Evolutionary conservation across 1,140 invertebrate genomes (phyloP).

Genomic region (Zaprionus lachaisei): DNA sequence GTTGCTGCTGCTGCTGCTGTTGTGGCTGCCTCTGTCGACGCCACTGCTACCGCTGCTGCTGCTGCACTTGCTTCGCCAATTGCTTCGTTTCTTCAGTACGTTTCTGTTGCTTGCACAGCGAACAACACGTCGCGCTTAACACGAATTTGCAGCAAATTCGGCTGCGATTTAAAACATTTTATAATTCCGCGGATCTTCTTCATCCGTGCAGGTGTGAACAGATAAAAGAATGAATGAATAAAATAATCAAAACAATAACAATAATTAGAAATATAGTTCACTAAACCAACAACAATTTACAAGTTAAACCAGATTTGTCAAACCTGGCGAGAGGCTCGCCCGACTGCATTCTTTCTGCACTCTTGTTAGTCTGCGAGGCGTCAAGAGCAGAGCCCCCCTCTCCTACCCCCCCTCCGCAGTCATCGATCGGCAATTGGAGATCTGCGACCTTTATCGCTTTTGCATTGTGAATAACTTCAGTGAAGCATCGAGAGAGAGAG

Average conservation of each 20-base stretch:
- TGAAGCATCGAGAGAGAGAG: not conserved
- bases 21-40: not conserved
- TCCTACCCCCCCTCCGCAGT: not conserved
- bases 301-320: constrained; percentile 1
- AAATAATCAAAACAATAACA: not conserved
- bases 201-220: constrained; percentile 32
- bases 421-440: not conserved
- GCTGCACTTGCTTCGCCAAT: constrained; percentile 21
- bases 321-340: not conserved
- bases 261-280: not conserved
- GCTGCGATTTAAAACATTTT: constrained; percentile 25
- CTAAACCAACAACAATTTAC: not conserved
- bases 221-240: not conserved
- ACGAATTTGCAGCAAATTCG: not conserved
- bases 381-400: not conserved
- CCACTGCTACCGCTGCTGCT: constrained; percentile 4
- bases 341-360: constrained; percentile 4
- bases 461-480: not conserved
- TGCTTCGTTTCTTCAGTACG: constrained; percentile 55
- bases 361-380: not conserved
- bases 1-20: not conserved
- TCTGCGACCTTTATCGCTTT: not conserved
- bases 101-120: constrained; percentile 62
- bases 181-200: constrained; percentile 34
- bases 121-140: constrained; percentile 68